phyloP scores from a whole-genome alignment of 2,888 invertebrate species.

The Parelbella ahira region DNA sequence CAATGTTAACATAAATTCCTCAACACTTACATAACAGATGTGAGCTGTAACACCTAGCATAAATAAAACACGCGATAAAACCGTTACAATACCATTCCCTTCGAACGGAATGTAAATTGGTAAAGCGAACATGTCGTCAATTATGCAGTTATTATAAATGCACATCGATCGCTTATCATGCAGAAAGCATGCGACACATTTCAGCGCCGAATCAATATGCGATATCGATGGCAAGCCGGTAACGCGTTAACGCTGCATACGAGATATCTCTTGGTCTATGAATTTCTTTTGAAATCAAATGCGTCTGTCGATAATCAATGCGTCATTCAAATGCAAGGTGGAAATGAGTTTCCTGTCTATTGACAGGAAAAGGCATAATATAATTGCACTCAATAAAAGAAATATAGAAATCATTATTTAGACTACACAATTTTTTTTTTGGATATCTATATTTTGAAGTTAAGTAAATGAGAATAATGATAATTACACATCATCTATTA shows the following conservation, averaged over 20 bases:
- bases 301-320: conserved; percentile 8
- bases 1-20: too few species aligned
- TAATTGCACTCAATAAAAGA: too few species aligned
- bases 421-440: too few species aligned
- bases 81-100: conserved; percentile 18
- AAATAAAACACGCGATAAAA: too few species aligned
- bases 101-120: conserved; percentile 14
- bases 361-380: too few species aligned
- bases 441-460: too few species aligned
- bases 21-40: too few species aligned
- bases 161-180: conserved; percentile 23
- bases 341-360: conserved; percentile 8
- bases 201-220: conserved; percentile 18
- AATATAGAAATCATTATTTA: too few species aligned
- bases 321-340: conserved; percentile 1
- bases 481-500: too few species aligned
- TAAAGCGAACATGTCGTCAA: conserved; percentile 21
- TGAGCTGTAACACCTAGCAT: too few species aligned
- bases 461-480: too few species aligned
- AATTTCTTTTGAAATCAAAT: conserved; percentile 17
- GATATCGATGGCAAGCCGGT: conserved; percentile 5
- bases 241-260: conserved; percentile 2
- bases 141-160: conserved; percentile 24
- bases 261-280: conserved; percentile 3
- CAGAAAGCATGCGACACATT: conserved; percentile 25